Evolutionary conservation across 2,888 invertebrate species (phyloP).

Genomic region (Tanypteryx hageni): DNA sequence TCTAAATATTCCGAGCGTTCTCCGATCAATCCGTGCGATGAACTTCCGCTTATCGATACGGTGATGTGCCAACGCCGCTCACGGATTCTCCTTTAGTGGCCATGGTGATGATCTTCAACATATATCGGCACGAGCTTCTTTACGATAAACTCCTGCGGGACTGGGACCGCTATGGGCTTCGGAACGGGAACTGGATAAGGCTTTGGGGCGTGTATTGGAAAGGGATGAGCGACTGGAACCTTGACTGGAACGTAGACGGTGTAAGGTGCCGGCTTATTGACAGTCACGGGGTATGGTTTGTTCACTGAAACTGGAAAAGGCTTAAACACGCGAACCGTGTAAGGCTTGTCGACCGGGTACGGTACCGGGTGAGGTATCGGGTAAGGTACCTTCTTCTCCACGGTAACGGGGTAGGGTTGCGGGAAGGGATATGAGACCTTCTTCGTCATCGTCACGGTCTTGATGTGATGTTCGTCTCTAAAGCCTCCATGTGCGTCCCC

Average conservation of each 20-base stretch:
- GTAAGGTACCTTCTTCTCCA: conserved; percentile 66
- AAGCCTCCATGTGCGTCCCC: not conserved
- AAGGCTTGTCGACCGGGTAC: conserved; percentile 81
- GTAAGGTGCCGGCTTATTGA: conserved; percentile 77
- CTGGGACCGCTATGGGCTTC: conserved; percentile 48
- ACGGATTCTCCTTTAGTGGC: not conserved
- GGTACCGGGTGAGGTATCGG: conserved; percentile 76
- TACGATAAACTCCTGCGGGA: conserved; percentile 58
- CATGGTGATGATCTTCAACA: conserved; percentile 4
- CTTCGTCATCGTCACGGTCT: conserved; percentile 65
- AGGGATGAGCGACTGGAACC: conserved; percentile 84
- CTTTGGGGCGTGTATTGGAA: conserved; percentile 79
- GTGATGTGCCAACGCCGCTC: not conserved
- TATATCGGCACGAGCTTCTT: conserved; percentile 61
- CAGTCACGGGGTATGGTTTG: conserved; percentile 82
- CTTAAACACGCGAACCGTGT: conserved; percentile 77
- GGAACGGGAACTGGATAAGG: conserved; percentile 62
- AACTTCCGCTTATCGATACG: not conserved
- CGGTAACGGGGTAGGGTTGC: conserved; percentile 63
- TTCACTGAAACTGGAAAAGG: conserved; percentile 68
- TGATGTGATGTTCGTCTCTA: conserved; percentile 9
- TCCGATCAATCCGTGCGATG: not conserved
- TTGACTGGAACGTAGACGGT: conserved; percentile 82
- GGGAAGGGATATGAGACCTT: conserved; percentile 61
- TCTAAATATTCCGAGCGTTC: not conserved